Percentiles rank a stretch among this genome's conserved stretches.
These are phyloP conservation scores for Chiloscyllium plagiosum DNA, from an alignment of 2,113 vertebrate genomes.

Conservation along the genomic window DNA sequence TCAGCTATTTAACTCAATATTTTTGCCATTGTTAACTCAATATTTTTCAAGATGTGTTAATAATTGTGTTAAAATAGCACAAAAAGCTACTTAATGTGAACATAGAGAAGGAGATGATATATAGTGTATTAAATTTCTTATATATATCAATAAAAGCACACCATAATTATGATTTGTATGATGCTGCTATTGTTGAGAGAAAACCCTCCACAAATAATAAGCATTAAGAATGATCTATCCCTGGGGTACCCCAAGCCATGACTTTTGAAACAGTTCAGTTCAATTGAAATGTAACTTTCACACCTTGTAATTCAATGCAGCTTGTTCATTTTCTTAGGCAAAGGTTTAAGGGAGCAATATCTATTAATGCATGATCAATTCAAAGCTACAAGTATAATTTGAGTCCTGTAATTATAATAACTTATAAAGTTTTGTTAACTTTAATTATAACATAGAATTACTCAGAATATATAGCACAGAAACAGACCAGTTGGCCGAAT, in stretches of 20 bases:
- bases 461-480: background rate
- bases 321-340: background rate
- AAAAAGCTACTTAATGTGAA: background rate
- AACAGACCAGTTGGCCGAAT: background rate
- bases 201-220: background rate
- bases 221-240: background rate
- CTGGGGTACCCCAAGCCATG: background rate
- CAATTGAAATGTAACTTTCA: background rate
- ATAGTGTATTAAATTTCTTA: background rate
- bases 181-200: background rate
- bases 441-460: background rate
- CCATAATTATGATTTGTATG: background rate
- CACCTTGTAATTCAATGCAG: background rate
- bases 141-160: background rate
- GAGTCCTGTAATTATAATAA: background rate
- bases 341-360: background rate
- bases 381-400: background rate
- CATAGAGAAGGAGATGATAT: background rate
- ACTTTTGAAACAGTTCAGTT: background rate
- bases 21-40: background rate
- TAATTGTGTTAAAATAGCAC: background rate
- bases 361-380: background rate
- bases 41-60: background rate
- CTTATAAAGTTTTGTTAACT: background rate
- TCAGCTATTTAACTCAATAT: background rate